Percentiles rank a stretch among this genome's conserved stretches.
Conservation (phyloP, 2,113 vertebrate genomes). For the Brachionichthys hirsutus region DNA sequence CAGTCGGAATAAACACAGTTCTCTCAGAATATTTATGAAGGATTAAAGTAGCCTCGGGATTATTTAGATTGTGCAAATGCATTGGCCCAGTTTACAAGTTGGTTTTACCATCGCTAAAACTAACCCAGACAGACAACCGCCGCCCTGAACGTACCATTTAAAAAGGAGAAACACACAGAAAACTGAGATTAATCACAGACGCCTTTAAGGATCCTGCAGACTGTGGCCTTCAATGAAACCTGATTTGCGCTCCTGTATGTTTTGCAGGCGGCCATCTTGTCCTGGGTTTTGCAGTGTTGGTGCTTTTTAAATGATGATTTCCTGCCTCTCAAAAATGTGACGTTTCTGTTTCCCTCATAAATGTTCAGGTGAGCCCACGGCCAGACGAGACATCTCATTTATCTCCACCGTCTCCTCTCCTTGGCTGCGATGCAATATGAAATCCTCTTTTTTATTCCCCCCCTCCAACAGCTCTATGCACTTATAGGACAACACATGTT, state of each 20-base stretch:
- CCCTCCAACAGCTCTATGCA: conserved; percentile 18
- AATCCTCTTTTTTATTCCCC: background rate
- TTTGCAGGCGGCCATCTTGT: background rate
- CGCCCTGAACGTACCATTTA: no score
- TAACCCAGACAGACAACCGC: no score
- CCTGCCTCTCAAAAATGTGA: conserved; percentile 8
- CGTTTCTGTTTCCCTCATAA: conserved; percentile 14
- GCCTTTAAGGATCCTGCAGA: background rate
- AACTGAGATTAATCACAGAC: background rate
- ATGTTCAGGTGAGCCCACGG: conserved; percentile 7
- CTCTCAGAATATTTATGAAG: no score
- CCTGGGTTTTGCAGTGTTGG: background rate
- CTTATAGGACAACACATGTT: conserved; percentile 46
- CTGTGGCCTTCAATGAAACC: background rate
- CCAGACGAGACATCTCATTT: conserved; percentile 18
- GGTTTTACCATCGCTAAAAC: no score
- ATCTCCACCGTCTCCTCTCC: background rate
- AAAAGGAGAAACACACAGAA: no score
- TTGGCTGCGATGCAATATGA: background rate
- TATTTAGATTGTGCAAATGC: no score
- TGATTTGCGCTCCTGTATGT: background rate
- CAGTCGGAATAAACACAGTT: no score
- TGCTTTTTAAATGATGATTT: background rate
- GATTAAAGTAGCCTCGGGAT: no score
- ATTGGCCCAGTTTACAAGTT: no score